Evolutionary conservation across 1,140 invertebrate genomes (phyloP), one percentile per base, ranked within the genome.

Genomic region (Papilio polytes): DNA sequence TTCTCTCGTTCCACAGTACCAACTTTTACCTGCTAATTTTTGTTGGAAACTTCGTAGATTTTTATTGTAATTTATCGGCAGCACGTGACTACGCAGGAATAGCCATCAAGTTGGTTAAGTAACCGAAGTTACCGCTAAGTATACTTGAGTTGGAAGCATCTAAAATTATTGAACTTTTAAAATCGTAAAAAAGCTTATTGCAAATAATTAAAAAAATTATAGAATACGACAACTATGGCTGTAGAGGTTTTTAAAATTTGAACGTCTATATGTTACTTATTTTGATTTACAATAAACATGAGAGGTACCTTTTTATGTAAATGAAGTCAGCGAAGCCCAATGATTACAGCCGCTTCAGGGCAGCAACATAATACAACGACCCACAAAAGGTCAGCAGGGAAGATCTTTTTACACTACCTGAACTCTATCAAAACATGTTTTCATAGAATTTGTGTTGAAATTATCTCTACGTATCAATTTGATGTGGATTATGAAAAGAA

Each of bases 361-460:
- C 20, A 70, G 26, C 26, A 36, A 70, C 26, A 70, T 70, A 70
- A 70, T 70, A 70, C 59, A 10, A 12, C 22, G 12, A 13, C 63
- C 13, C 13, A 70, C 12, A 70, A 31, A 70, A 70, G 63, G 63
- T 70, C 63, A 70, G 63, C 63, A 18, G 63, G 26, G 12, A 31
- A 31, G 12, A 63, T 63, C 63, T 70, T 70, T 70, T 70, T 70
- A 70, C 63, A 31, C 10, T 15, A 13, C 22, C 26, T 36, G 63
- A 70, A n/a, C 31, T 70, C 13, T 70, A 70, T 70, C 26, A 70
- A 70, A 70, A 66, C 63, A 66, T 31, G 22, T 66, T 66, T 66
- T 36, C 6, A 63, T 22, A 63, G 59, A 3, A 31, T 66, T 15
- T 66, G 59, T 12, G 22, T 1, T 70, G 63, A 31, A 70, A 15